Percentiles rank a stretch among this genome's conserved stretches.
phyloP scores from a whole-genome alignment of 2,888 invertebrate genomes.

The Perithous albicinctus region DNA sequence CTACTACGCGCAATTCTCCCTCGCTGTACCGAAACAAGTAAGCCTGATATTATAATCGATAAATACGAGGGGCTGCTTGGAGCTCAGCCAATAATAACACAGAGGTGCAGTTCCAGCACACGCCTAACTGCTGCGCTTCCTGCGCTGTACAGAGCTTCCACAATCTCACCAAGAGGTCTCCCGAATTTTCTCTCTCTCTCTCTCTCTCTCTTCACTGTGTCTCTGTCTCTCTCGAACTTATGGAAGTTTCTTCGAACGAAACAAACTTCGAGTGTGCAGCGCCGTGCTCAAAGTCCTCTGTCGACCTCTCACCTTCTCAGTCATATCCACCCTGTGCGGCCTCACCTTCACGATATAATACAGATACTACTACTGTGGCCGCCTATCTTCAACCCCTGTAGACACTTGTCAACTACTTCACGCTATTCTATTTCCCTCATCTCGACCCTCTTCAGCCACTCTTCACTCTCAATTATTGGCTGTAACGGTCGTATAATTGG shows the following conservation, averaged over 20 bases:
- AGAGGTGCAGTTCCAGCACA: slow-evolving; percentile 39
- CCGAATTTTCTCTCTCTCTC: slow-evolving; percentile 21
- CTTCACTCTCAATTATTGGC: slow-evolving; percentile 48
- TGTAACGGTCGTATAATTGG: slow-evolving; percentile 45
- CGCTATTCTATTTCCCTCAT: slow-evolving; percentile 14
- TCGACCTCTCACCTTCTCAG: slow-evolving; percentile 19
- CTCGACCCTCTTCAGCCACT: not conserved
- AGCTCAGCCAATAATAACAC: slow-evolving; percentile 67
- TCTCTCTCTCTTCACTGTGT: slow-evolving; percentile 36
- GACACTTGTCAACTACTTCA: slow-evolving; percentile 34
- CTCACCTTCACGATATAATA: slow-evolving; percentile 22
- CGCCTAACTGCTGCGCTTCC: slow-evolving; percentile 36
- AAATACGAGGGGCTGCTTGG: slow-evolving; percentile 67
- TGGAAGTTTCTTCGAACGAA: slow-evolving; percentile 47
- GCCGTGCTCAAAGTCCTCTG: slow-evolving; percentile 44
- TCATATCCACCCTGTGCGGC: slow-evolving; percentile 11
- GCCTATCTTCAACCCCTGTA: slow-evolving; percentile 30
- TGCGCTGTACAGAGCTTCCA: slow-evolving; percentile 29
- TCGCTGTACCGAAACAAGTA: slow-evolving; percentile 63
- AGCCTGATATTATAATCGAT: slow-evolving; percentile 72
- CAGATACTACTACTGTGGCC: slow-evolving; percentile 17
- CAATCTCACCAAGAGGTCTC: slow-evolving; percentile 28
- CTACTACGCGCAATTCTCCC: slow-evolving; percentile 13
- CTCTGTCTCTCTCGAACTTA: slow-evolving; percentile 37
- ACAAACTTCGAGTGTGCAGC: slow-evolving; percentile 59